Percentiles rank a stretch among this genome's conserved stretches.
Evolutionary conservation across 2,888 invertebrate species (phyloP).

Genomic region (Willowsia nigromaculata): DNA sequence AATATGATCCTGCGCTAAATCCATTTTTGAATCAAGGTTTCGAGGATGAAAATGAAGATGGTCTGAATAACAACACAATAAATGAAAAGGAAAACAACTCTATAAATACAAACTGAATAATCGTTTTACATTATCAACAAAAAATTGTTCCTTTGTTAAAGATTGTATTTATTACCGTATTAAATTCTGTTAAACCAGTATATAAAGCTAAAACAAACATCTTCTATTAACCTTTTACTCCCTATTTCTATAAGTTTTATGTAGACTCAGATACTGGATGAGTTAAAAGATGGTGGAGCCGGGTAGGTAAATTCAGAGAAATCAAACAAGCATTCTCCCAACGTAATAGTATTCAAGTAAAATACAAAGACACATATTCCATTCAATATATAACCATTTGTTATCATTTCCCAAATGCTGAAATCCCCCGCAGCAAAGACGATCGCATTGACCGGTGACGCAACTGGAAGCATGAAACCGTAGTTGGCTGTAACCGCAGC

Average conservation of each 20-base stretch:
- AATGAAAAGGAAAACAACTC: background rate
- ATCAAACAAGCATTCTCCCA: conserved; percentile 74
- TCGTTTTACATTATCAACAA: too few species aligned
- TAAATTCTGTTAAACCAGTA: too few species aligned
- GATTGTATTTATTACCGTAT: too few species aligned
- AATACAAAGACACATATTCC: conserved; percentile 74
- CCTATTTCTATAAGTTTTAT: too few species aligned
- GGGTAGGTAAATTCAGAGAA: conserved; percentile 73
- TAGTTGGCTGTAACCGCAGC: conserved; percentile 93
- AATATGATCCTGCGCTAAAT: conserved; percentile 34
- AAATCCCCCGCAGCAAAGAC: conserved; percentile 89
- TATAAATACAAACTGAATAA: too few species aligned
- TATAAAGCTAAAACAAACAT: background rate
- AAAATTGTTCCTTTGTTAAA: too few species aligned
- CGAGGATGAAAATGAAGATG: background rate
- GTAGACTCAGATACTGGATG: background rate
- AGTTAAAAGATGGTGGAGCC: too few species aligned
- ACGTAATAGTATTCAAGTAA: conserved; percentile 70
- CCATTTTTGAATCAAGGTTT: conserved; percentile 20
- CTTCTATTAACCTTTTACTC: background rate
- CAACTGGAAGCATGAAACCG: conserved; percentile 84
- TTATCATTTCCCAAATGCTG: conserved; percentile 75
- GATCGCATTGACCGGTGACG: conserved; percentile 87
- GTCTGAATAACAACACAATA: too few species aligned
- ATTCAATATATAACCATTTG: conserved; percentile 76